Evolutionary conservation across 2,888 invertebrate genomes (phyloP).

Genomic region (Scrobipalpa atriplicella): DNA sequence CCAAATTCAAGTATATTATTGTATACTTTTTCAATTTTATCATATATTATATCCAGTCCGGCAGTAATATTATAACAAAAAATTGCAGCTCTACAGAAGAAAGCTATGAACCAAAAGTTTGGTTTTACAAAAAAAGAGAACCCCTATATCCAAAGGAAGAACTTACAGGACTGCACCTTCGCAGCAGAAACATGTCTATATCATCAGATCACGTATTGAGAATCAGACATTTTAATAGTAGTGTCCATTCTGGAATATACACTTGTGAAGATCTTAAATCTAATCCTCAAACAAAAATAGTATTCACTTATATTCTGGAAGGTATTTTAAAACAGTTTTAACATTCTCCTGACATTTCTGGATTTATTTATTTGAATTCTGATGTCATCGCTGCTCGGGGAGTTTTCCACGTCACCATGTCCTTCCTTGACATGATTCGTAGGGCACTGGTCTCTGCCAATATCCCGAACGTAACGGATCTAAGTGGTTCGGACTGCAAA

Average conservation of each 20-base stretch:
- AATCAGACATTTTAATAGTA: slow-evolving; percentile 38
- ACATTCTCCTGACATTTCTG: no score
- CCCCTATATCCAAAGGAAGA: slow-evolving; percentile 23
- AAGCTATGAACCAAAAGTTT: slow-evolving; percentile 40
- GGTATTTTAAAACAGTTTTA: slow-evolving; percentile 33
- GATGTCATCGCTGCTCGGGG: no score
- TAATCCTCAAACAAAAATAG: not conserved
- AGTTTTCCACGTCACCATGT: no score
- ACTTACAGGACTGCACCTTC: slow-evolving; percentile 1
- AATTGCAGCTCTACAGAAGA: slow-evolving; percentile 33
- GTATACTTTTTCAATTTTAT: no score
- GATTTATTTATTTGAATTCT: no score
- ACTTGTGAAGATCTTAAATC: slow-evolving; percentile 36
- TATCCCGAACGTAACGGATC: no score
- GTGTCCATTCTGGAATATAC: slow-evolving; percentile 47
- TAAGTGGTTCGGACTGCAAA: no score
- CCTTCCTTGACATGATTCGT: no score
- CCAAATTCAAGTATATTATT: no score
- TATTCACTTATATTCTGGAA: slow-evolving; percentile 38
- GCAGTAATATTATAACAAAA: slow-evolving; percentile 23
- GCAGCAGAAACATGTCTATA: slow-evolving; percentile 27
- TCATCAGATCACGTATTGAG: slow-evolving; percentile 40
- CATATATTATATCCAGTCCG: no score
- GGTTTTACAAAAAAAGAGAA: slow-evolving; percentile 43
- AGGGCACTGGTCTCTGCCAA: no score